Percentiles rank a stretch among this genome's conserved stretches.
Conservation (phyloP, 2,113 vertebrate species). For the Dissostichus mawsoni region DNA sequence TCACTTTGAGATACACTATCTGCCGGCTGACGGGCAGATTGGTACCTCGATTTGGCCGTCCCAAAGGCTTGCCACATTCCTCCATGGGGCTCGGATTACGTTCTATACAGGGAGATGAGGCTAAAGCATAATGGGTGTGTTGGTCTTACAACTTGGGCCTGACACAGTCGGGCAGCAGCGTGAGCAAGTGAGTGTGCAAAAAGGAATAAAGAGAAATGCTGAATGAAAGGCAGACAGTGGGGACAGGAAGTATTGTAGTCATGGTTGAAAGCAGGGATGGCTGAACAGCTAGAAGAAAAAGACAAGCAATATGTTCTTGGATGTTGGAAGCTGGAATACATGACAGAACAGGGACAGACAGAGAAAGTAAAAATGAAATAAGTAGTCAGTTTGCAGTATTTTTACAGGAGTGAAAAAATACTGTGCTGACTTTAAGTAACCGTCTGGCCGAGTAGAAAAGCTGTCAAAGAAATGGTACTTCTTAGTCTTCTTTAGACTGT, state of each 20-base stretch:
- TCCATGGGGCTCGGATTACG: slow-evolving; percentile 71
- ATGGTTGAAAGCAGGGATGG: slow-evolving; percentile 20
- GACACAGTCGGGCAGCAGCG: slow-evolving; percentile 47
- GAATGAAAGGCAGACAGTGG: slow-evolving; percentile 50
- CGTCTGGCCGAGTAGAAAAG: slow-evolving; percentile 30
- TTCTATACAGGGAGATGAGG: slow-evolving; percentile 74
- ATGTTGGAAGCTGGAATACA: slow-evolving; percentile 27
- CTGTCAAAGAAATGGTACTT: slow-evolving; percentile 59
- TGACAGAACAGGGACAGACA: slow-evolving; percentile 44
- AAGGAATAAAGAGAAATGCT: slow-evolving; percentile 33
- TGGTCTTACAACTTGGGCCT: slow-evolving; percentile 50
- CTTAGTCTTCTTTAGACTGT: slow-evolving; percentile 57
- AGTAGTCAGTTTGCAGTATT: slow-evolving; percentile 1
- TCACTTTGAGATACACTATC: slow-evolving; percentile 68
- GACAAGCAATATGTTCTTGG: slow-evolving; percentile 37
- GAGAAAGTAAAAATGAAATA: slow-evolving; percentile 31
- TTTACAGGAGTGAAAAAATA: slow-evolving; percentile 41
- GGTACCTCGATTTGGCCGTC: slow-evolving; percentile 72
- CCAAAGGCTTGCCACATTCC: slow-evolving; percentile 72
- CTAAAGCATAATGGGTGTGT: slow-evolving; percentile 65
- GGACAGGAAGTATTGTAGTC: slow-evolving; percentile 35
- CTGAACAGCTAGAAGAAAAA: slow-evolving; percentile 30
- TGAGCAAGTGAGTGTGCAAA: slow-evolving; percentile 26
- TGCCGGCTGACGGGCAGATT: slow-evolving; percentile 60
- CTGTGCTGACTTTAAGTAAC: slow-evolving; percentile 41